phyloP scores from a whole-genome alignment of 2,888 invertebrate genomes.

The Andrena haemorrhoa region DNA sequence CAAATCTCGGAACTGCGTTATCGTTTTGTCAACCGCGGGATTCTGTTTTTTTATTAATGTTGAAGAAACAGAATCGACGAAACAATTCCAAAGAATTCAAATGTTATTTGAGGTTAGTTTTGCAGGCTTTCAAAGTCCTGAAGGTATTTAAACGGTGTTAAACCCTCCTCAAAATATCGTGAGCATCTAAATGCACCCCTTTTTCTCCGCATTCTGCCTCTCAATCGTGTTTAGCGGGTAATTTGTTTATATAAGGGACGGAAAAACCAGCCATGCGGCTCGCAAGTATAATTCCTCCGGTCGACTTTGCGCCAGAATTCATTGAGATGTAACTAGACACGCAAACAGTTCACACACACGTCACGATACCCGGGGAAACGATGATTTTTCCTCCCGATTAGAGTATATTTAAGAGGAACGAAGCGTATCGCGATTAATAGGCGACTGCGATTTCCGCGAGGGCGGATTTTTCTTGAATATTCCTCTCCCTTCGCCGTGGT shows the following conservation, averaged over 20 bases:
- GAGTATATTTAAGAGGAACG: constrained; percentile 50
- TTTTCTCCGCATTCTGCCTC: not conserved
- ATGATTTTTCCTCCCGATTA: constrained; percentile 62
- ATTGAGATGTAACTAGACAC: constrained; percentile 69
- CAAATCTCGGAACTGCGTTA: constrained; percentile 44
- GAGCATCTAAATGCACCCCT: not conserved
- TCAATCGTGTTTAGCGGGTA: constrained; percentile 35
- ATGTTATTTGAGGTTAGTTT: not conserved
- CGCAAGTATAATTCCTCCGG: constrained; percentile 60
- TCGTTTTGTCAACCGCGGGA: not conserved
- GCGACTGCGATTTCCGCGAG: constrained; percentile 37
- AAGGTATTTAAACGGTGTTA: constrained; percentile 12
- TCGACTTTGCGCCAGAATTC: constrained; percentile 61
- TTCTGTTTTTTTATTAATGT: not conserved
- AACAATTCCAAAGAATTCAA: not conserved
- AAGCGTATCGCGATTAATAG: constrained; percentile 52
- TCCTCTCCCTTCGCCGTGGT: not conserved
- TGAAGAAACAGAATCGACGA: not conserved
- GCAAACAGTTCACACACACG: constrained; percentile 63
- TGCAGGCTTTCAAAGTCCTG: not conserved
- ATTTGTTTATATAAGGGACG: constrained; percentile 53
- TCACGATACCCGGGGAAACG: constrained; percentile 58
- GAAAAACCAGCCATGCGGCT: constrained; percentile 24
- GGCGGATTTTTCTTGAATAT: constrained; percentile 18
- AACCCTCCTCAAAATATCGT: constrained; percentile 9